Percentiles rank a stretch among this genome's conserved stretches.
phyloP scores from a whole-genome alignment of 2,797 vertebrate genomes.

The Hoplostethus atlanticus region DNA sequence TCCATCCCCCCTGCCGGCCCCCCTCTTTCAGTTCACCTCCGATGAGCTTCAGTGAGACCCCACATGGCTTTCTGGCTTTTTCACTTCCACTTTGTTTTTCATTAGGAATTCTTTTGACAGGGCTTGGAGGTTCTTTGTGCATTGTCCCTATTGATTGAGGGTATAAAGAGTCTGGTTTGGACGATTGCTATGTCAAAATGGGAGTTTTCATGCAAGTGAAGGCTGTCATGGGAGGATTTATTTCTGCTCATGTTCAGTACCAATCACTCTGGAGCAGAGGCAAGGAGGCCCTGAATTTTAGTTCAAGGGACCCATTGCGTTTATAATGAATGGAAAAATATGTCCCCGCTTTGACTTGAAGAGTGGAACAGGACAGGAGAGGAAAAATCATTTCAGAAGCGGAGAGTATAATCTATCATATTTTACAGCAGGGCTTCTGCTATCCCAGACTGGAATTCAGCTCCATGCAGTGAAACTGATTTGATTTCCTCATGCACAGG shows the following conservation, averaged over 20 bases:
- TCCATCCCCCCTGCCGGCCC: slow-evolving; percentile 31
- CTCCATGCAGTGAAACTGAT: slow-evolving; percentile 72
- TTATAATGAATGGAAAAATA: slow-evolving; percentile 74
- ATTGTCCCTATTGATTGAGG: slow-evolving; percentile 67
- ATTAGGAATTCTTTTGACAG: slow-evolving; percentile 70
- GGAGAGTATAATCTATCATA: slow-evolving; percentile 72
- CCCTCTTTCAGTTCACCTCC: slow-evolving; percentile 69
- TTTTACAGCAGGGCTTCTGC: slow-evolving; percentile 76
- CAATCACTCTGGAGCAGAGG: slow-evolving; percentile 30
- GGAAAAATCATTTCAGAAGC: slow-evolving; percentile 75
- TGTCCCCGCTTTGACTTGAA: slow-evolving; percentile 61
- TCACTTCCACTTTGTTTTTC: slow-evolving; percentile 75
- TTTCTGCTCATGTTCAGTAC: slow-evolving; percentile 41
- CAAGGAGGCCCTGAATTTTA: slow-evolving; percentile 38
- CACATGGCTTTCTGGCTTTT: slow-evolving; percentile 74
- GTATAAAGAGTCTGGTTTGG: slow-evolving; percentile 53
- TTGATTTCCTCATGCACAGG: slow-evolving; percentile 67
- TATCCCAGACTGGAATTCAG: slow-evolving; percentile 73
- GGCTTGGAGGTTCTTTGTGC: slow-evolving; percentile 52
- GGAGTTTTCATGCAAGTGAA: slow-evolving; percentile 35
- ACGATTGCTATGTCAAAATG: slow-evolving; percentile 46
- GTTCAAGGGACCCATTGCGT: slow-evolving; percentile 37
- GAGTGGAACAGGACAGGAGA: slow-evolving; percentile 47
- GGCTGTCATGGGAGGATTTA: slow-evolving; percentile 53
- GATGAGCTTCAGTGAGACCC: slow-evolving; percentile 72